phyloP scores from a whole-genome alignment of 2,888 invertebrate species.

The Temnothorax ravouxi region DNA sequence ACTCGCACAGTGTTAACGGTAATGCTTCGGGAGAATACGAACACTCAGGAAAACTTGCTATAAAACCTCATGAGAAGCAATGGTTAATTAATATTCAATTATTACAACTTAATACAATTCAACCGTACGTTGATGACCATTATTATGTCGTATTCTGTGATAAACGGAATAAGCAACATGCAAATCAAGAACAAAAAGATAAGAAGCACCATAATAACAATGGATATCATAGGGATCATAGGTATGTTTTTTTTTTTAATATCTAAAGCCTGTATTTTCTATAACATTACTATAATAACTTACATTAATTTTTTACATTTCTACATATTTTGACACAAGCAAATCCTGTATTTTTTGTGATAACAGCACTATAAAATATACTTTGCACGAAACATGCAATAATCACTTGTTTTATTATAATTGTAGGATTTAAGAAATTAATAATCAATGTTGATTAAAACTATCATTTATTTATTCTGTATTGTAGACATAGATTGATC shows the following conservation, averaged over 20 bases:
- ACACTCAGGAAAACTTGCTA: constrained; percentile 92
- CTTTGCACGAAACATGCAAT: background rate
- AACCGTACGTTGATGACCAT: constrained; percentile 98
- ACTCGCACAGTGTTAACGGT: constrained; percentile 79
- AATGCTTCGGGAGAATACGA: constrained; percentile 87
- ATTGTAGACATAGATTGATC: background rate
- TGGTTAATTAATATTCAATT: constrained; percentile 98
- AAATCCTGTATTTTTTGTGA: constrained; percentile 4
- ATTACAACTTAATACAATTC: constrained; percentile 96
- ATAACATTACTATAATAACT: constrained; percentile 15
- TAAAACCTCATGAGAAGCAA: constrained; percentile 97
- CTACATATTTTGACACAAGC: background rate
- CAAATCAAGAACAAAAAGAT: constrained; percentile 78
- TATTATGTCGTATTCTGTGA: constrained; percentile 92
- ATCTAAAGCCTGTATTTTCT: background rate
- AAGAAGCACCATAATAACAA: constrained; percentile 82
- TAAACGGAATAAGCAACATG: constrained; percentile 81
- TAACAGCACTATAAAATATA: background rate
- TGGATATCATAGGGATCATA: constrained; percentile 83
- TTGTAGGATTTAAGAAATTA: background rate
- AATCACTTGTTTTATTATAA: background rate
- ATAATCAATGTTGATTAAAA: background rate
- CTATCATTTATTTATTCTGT: background rate
- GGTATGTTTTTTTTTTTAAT: constrained; percentile 68
- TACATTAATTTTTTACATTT: background rate